Evolutionary conservation across 2,113 vertebrate species (phyloP).

Genomic region (Polypterus bichir): DNA sequence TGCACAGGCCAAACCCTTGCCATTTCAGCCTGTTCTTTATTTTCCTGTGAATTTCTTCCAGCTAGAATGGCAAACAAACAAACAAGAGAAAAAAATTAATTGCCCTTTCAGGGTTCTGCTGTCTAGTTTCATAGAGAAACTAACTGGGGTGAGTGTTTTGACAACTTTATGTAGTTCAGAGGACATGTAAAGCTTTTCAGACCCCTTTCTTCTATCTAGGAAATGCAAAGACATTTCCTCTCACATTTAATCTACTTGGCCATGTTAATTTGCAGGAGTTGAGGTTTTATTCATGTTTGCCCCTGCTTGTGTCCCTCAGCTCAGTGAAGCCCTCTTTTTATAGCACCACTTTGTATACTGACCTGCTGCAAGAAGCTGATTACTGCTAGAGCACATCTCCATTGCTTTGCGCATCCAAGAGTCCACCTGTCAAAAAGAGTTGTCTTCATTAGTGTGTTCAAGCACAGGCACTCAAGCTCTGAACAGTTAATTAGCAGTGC

Average conservation of each 20-base stretch:
- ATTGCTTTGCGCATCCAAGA: conserved; percentile 65
- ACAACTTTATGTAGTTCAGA: no score
- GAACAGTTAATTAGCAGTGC: no score
- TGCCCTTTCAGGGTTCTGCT: background rate
- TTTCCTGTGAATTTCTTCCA: conserved; percentile 47
- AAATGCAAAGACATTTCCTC: no score
- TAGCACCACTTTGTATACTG: conserved; percentile 28
- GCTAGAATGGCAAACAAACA: conserved; percentile 60
- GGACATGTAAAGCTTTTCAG: background rate
- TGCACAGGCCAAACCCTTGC: conserved; percentile 44
- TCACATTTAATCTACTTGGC: no score
- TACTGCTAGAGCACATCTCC: conserved; percentile 69
- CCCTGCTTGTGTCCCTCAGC: conserved; percentile 31
- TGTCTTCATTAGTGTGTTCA: background rate
- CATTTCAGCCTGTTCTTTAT: conserved; percentile 49
- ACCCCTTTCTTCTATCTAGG: background rate
- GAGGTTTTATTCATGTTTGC: conserved; percentile 34
- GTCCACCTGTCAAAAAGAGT: conserved; percentile 52
- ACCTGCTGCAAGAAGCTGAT: conserved; percentile 70
- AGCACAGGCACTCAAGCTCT: no score
- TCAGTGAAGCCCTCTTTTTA: background rate
- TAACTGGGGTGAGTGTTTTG: no score
- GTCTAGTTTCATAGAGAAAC: no score
- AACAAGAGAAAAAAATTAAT: conserved; percentile 23
- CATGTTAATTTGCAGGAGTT: background rate